Evolutionary conservation across 2,113 vertebrate genomes (phyloP).

Genomic region (Siphamia tubifer): DNA sequence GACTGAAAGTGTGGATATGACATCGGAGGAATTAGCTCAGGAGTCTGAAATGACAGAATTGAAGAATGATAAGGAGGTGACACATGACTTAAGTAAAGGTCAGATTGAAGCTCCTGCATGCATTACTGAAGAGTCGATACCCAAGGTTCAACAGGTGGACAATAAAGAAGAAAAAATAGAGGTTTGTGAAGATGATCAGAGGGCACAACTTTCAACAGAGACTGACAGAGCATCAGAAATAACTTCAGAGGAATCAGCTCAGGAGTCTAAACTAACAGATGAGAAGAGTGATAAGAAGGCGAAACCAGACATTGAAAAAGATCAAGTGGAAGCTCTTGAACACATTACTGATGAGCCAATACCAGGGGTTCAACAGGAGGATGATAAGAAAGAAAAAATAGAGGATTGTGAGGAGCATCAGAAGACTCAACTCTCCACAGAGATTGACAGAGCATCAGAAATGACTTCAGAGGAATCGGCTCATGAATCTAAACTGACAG

Average conservation of each 20-base stretch:
- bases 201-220: neutral
- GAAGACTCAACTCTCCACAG: neutral
- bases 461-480: slow-evolving; percentile 3
- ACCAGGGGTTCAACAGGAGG: neutral
- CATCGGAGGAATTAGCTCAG: neutral
- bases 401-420: neutral
- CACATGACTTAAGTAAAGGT: slow-evolving; percentile 9
- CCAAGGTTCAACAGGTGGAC: neutral
- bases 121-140: neutral
- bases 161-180: slow-evolving; percentile 11
- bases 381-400: slow-evolving; percentile 13
- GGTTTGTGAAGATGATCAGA: neutral
- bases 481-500: neutral
- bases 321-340: slow-evolving; percentile 3
- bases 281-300: slow-evolving; percentile 16
- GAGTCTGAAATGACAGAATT: slow-evolving; percentile 1
- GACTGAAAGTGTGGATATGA: neutral
- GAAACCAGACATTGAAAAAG: slow-evolving; percentile 8
- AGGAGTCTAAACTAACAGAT: neutral
- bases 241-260: neutral
- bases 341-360: neutral
- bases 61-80: slow-evolving; percentile 11
- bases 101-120: slow-evolving; percentile 2
- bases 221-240: neutral
- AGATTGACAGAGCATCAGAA: too few relatives aligned